These are phyloP conservation scores for Notodonta dromedarius DNA, from an alignment of 2,888 invertebrate genomes.

Conservation along the genomic window DNA sequence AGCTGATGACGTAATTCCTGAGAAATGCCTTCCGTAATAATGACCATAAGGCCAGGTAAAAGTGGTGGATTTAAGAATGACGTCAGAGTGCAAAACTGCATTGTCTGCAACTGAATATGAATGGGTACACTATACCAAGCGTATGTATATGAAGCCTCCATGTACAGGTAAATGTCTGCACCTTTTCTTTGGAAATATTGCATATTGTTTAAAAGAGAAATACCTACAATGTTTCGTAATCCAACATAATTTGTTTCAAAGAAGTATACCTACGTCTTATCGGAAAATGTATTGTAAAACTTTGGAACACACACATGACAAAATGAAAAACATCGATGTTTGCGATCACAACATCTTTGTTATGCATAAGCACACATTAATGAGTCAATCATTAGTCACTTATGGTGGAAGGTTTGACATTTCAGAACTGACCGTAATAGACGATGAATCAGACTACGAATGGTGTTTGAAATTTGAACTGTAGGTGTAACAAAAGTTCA, in stretches of 20 bases:
- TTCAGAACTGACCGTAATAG: conserved; percentile 18
- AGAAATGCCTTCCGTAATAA: not conserved
- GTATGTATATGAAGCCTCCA: no score
- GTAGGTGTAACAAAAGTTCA: not conserved
- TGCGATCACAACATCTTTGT: conserved; percentile 28
- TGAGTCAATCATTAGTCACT: conserved; percentile 38
- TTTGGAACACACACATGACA: conserved; percentile 11
- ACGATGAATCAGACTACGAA: conserved; percentile 13
- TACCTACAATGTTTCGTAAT: not conserved
- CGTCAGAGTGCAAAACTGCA: not conserved
- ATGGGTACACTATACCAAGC: no score
- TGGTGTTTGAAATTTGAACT: conserved; percentile 4
- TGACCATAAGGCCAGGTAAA: not conserved
- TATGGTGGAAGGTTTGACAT: conserved; percentile 14
- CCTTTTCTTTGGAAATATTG: no score
- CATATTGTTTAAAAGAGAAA: not conserved
- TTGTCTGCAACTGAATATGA: no score
- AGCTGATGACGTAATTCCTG: conserved; percentile 2
- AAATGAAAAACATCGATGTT: conserved; percentile 20
- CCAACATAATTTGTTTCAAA: not conserved
- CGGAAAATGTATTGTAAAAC: not conserved
- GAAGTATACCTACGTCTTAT: not conserved
- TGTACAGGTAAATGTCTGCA: no score
- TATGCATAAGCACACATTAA: conserved; percentile 18
- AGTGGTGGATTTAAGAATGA: not conserved